Conservation (phyloP, 2,113 vertebrate species). For the Daboia siamensis region DNA sequence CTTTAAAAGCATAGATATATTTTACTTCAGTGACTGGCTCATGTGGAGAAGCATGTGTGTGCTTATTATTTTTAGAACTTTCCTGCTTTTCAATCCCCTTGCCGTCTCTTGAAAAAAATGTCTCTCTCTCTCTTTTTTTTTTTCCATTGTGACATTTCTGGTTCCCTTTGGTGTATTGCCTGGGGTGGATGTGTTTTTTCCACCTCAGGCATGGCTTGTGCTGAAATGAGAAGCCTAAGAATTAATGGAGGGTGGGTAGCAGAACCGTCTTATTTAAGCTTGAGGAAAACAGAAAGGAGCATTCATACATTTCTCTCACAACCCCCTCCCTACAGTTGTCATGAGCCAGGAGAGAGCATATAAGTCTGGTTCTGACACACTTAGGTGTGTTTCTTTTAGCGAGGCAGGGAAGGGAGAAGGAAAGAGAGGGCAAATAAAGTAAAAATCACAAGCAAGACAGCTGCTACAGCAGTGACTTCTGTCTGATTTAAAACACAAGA, state of each 20-base stretch:
- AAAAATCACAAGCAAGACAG: neutral
- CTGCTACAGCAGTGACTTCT: neutral
- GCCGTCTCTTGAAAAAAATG: slow-evolving; percentile 6
- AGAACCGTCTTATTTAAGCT: neutral
- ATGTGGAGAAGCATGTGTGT: neutral
- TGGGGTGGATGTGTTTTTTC: slow-evolving; percentile 40
- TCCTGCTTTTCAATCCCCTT: slow-evolving; percentile 30
- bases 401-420: too few relatives aligned
- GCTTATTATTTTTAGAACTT: slow-evolving; percentile 54
- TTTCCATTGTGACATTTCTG: neutral
- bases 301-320: neutral
- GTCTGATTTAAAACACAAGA: neutral
- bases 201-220: slow-evolving; percentile 47
- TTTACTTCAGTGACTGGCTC: slow-evolving; percentile 14
- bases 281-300: neutral
- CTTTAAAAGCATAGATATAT: neutral
- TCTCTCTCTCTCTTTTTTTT: neutral
- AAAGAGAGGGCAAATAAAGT: neutral
- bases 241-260: neutral
- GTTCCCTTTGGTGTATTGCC: slow-evolving; percentile 34
- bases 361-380: neutral
- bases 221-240: neutral
- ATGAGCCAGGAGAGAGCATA: neutral
- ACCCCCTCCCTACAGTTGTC: neutral
- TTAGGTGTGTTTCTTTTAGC: neutral